Evolutionary conservation across 2,113 vertebrate species (phyloP).

Genomic region (Microcebus ravelobensis): DNA sequence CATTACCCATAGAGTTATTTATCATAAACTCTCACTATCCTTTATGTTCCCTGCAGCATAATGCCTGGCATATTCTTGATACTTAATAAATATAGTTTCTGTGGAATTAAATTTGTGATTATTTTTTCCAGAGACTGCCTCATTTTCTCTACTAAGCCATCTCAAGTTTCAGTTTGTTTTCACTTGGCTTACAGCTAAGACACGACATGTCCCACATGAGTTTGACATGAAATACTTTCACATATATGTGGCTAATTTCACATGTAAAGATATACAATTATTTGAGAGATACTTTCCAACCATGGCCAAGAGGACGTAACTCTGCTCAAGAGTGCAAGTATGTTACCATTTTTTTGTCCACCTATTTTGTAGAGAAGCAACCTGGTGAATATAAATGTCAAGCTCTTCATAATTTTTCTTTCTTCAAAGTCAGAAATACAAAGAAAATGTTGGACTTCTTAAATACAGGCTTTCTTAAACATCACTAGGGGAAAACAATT

Average conservation of each 20-base stretch:
- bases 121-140: not conserved
- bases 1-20: not conserved
- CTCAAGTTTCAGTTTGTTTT: not conserved
- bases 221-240: not conserved
- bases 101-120: not conserved
- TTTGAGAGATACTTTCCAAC: not conserved
- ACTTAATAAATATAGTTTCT: not conserved
- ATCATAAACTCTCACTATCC: not conserved
- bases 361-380: not conserved
- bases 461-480: slow-evolving; percentile 5
- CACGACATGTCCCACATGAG: not conserved
- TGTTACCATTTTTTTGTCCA: not conserved
- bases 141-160: not conserved
- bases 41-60: not conserved
- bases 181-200: not conserved
- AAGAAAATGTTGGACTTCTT: not conserved
- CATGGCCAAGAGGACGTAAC: not conserved
- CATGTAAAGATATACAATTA: not conserved
- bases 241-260: not conserved
- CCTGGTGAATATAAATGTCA: not conserved
- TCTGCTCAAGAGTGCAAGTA: not conserved
- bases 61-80: not conserved
- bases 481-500: not conserved
- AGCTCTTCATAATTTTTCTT: not conserved
- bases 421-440: not conserved